Conservation (phyloP, 2,888 invertebrate genomes). For the Chorisops tibialis region DNA sequence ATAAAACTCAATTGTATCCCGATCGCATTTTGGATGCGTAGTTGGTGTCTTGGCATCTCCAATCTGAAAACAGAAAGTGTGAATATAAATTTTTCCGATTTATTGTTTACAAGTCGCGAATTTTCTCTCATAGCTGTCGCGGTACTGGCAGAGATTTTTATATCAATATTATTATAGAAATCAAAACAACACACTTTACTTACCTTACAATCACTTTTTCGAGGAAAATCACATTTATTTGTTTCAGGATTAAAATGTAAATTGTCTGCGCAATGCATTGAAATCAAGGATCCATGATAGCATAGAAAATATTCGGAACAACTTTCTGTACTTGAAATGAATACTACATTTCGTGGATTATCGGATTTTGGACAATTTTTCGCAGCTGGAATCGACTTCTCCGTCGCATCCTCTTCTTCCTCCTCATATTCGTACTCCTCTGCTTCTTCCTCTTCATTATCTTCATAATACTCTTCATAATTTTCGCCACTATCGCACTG, state of each 20-base stretch:
- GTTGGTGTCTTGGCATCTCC: not conserved
- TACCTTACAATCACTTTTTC: conserved; percentile 43
- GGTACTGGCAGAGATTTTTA: not conserved
- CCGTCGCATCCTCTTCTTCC: not conserved
- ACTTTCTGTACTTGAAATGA: conserved; percentile 40
- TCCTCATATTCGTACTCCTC: not conserved
- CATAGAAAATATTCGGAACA: conserved; percentile 46
- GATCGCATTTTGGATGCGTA: conserved; percentile 38
- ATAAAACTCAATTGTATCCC: conserved; percentile 41
- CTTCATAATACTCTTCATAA: conserved; percentile 9
- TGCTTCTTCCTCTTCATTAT: not conserved
- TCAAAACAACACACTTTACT: not conserved
- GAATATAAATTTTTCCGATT: too few relatives aligned
- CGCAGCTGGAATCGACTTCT: not conserved
- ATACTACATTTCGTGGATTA: conserved; percentile 38
- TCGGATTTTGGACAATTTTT: conserved; percentile 40
- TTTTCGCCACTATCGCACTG: conserved; percentile 37
- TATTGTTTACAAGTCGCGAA: too few relatives aligned
- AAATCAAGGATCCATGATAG: conserved; percentile 39
- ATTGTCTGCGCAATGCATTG: conserved; percentile 43
- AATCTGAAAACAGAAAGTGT: not conserved
- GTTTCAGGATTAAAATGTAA: conserved; percentile 43
- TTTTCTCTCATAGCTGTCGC: not conserved
- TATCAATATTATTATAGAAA: too few relatives aligned
- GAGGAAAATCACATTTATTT: conserved; percentile 44